Conservation (phyloP, 2,113 vertebrate species). For the Psophia crepitans region DNA sequence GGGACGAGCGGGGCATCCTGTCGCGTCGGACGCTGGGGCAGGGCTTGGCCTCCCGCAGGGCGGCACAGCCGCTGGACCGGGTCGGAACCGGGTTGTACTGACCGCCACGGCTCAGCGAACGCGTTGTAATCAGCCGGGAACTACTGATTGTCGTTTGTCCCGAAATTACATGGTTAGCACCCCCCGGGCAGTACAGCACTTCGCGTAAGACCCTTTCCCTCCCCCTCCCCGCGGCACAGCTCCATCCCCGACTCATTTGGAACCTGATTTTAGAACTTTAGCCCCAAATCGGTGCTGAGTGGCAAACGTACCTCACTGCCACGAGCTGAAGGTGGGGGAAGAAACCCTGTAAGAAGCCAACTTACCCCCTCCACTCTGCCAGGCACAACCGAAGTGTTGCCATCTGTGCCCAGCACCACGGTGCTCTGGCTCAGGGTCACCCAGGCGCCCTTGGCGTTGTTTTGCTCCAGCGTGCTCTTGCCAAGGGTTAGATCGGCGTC, state of each 20-base stretch:
- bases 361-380: constrained; percentile 85
- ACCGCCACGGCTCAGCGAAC: background rate
- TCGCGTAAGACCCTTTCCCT: fast-evolving
- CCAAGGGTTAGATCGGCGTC: constrained; percentile 71
- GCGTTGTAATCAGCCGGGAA: fast-evolving
- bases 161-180: fast-evolving
- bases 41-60: fast-evolving
- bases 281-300: background rate
- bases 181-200: fast-evolving
- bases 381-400: constrained; percentile 89
- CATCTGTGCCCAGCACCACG: constrained; percentile 92
- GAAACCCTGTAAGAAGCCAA: background rate
- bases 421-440: constrained; percentile 92
- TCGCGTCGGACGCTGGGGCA: fast-evolving
- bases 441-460: constrained; percentile 85
- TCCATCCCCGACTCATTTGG: background rate
- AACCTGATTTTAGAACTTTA: background rate
- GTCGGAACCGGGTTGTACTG: fast-evolving
- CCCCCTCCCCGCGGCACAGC: background rate
- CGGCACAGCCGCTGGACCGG: fast-evolving
- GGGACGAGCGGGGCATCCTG: background rate
- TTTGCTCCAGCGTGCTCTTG: constrained; percentile 82
- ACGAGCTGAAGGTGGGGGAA: background rate
- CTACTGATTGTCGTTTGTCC: fast-evolving
- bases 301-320: background rate